These are phyloP conservation scores for Meriones psammophilus DNA, from an alignment of 2,797 vertebrate species.

Conservation along the genomic window DNA sequence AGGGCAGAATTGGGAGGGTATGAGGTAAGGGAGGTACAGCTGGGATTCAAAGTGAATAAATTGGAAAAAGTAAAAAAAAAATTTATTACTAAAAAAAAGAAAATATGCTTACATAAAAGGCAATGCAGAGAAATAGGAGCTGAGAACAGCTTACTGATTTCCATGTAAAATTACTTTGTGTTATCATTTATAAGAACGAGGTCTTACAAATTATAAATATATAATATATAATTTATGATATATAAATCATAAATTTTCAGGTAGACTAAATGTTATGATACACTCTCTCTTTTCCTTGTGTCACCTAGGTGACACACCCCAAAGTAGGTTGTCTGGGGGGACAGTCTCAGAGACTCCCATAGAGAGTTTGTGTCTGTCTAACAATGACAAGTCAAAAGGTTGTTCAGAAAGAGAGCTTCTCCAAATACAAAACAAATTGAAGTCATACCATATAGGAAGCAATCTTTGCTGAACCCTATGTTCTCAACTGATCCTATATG, in stretches of 20 bases:
- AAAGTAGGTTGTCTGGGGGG: slow-evolving; percentile 11
- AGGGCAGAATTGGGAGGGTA: too few relatives aligned
- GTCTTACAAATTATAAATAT: too few relatives aligned
- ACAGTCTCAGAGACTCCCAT: slow-evolving; percentile 19
- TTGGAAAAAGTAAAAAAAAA: too few relatives aligned
- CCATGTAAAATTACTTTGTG: slow-evolving; percentile 18
- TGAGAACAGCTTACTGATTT: neutral
- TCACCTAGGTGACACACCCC: neutral
- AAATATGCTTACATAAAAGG: neutral
- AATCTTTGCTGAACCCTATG: neutral
- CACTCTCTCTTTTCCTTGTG: neutral
- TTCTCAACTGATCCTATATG: neutral
- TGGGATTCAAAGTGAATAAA: too few relatives aligned
- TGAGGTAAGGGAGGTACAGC: too few relatives aligned
- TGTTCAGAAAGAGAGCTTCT: slow-evolving; percentile 35
- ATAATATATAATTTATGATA: too few relatives aligned
- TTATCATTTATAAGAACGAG: neutral
- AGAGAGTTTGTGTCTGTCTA: neutral
- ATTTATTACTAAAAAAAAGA: neutral
- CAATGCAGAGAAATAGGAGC: neutral
- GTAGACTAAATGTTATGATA: slow-evolving; percentile 32
- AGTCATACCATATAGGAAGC: neutral
- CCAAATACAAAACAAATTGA: slow-evolving; percentile 51
- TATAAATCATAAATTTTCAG: neutral
- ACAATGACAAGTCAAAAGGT: neutral